Base-by-base conservation (phyloP, 2,888 invertebrate genomes). In the Mesochorus sp. region DNA sequence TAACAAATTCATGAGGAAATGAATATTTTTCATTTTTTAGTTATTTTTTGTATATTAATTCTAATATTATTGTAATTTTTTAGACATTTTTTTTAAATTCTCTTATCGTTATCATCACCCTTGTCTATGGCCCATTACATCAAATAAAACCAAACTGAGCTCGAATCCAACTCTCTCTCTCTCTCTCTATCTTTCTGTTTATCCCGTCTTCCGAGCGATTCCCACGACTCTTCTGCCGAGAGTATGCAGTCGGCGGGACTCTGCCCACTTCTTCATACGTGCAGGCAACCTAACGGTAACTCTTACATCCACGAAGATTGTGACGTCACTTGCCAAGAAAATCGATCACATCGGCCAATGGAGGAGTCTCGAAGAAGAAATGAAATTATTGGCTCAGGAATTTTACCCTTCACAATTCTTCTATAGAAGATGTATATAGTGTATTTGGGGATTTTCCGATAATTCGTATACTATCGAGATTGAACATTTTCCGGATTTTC, bases 281-380 rank as follows among this genome's bases (percentile, higher is more conserved):
- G 59, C 21, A 44, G 39, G 51, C 61, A 76, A 67, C 21, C 61
- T 76, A 76, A 76, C 76, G 76, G 76, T 76, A 76, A 71, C 59
- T 72, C 37, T 76, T 67, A 67, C 47, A 53, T 76, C 76, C 76
- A 6, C 61, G 71, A 37, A n/a, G 44, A 71, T 44, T 53, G 53
- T 72, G 76, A 76, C 71, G 76, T 76, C 76, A 72, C 67, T 17
- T 61, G 42, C 51, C 47, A 47, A 37, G 37, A 47, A 61, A 76
- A 76, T 76, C 76, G 64, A 72, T 72, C 71, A 55, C 34, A 59
- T 37, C 51, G 66, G 53, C 31, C 47, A 66, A 66, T 39, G 28
- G 12, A 19, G 39, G 31, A 67, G 28, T 67, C 67, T 42, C 42
- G 31, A 55, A 39, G 53, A 12, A 34, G 67, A 61, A 72, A 39